Evolutionary conservation across 2,888 invertebrate genomes (phyloP), one percentile per base, ranked within the genome.

Genomic region (Parnassius mnemosyne): DNA sequence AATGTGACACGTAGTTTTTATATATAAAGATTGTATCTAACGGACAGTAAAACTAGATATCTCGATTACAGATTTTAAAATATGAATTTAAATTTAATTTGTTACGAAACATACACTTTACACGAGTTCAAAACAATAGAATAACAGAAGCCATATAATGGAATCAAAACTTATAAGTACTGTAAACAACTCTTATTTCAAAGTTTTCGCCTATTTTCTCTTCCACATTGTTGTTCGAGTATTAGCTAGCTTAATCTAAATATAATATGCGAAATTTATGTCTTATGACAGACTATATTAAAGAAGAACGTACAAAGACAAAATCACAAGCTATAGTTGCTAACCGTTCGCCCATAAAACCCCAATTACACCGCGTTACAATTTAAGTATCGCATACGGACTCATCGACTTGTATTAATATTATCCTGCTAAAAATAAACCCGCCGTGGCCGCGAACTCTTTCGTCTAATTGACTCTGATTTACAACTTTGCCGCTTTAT

Each of bases 391-490:
- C 57, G 56, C 63, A 54, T 43, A 63, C 60, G 49, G 53, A 64
- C 65, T 60, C 68, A 68, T 69, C 66, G 66, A 66, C 66, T 67
- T 63, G 64, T 67, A 69, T 70, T 71, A 72, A 74, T 72, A 73
- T 77, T 75, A 79, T 71, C 67, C 76, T 65, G 63, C 76, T 74
- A 72, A 77, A 77, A 74, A 76, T 74, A 75, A 73, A 72, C 73
- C 69, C 74, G 71, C 72, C 71, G 68, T 66, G 69, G 51, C 67
- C 68, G 68, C 68, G 69, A 68, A 69, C 72, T 72, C 72, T 72
- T 72, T 72, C 73, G 69, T 71, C 83, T 84, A 84, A 85, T 85
- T 84, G 85, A 78, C 75, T 78, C 78, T 84, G 84, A 87, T 87
- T 87, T 86, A 87, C 81, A 84, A 82, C 80, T 78, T 66, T 68